These are phyloP conservation scores for Biston betularia DNA, from an alignment of 2,888 invertebrate genomes.

Conservation along the genomic window DNA sequence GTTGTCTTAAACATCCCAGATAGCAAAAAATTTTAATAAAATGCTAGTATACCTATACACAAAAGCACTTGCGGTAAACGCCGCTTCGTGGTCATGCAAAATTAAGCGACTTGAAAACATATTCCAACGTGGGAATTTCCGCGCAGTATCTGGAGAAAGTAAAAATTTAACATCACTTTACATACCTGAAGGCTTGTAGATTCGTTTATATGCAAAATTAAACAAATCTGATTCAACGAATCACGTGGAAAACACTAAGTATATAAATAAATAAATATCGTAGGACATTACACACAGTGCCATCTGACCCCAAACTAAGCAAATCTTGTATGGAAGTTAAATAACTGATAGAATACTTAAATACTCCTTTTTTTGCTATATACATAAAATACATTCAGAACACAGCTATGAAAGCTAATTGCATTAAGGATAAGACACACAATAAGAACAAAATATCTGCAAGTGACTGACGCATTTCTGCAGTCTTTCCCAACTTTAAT, in stretches of 20 bases:
- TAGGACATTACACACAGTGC: too few relatives aligned
- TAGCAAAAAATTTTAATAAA: conserved; percentile 50
- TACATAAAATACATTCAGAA: too few relatives aligned
- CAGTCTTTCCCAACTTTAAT: conserved; percentile 22
- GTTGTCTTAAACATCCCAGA: conserved; percentile 30
- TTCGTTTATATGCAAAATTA: conserved; percentile 30
- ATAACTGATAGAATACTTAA: too few relatives aligned
- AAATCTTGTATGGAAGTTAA: too few relatives aligned
- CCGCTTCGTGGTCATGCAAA: conserved; percentile 49
- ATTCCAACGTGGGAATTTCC: conserved; percentile 45
- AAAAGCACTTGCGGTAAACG: conserved; percentile 41
- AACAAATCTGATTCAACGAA: conserved; percentile 9
- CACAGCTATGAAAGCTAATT: neutral
- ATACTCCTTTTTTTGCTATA: too few relatives aligned
- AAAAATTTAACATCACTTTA: conserved; percentile 50
- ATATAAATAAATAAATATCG: too few relatives aligned
- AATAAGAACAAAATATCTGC: conserved; percentile 3
- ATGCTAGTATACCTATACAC: conserved; percentile 44
- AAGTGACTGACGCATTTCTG: conserved; percentile 25
- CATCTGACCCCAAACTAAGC: too few relatives aligned
- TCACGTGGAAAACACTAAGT: conserved; percentile 1
- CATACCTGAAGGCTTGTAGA: conserved; percentile 27
- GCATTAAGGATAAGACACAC: neutral
- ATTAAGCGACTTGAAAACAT: conserved; percentile 52
- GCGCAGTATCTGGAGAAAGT: conserved; percentile 37